These are phyloP conservation scores for Alloscopus bannaensis DNA, from an alignment of 2,888 invertebrate genomes.

Conservation along the genomic window DNA sequence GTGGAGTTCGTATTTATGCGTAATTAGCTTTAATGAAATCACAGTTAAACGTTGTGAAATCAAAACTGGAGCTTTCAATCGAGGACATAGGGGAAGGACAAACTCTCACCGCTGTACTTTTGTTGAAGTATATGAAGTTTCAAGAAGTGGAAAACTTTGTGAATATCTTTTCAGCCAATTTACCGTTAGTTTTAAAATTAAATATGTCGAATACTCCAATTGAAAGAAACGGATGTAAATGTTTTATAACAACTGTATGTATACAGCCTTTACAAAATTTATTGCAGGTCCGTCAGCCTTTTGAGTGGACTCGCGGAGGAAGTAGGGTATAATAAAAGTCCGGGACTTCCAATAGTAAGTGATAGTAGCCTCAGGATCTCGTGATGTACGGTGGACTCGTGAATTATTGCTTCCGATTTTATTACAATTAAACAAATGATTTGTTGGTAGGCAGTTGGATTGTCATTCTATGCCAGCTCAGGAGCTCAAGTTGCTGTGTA, in stretches of 20 bases:
- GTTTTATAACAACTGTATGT: background rate
- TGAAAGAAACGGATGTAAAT: too few relatives aligned
- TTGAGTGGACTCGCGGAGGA: conserved; percentile 30
- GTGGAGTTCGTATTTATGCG: background rate
- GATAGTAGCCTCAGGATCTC: background rate
- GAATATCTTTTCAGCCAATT: background rate
- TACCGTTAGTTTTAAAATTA: too few relatives aligned
- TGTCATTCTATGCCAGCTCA: conserved; percentile 31
- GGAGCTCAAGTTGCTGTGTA: conserved; percentile 17
- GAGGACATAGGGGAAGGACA: conserved; percentile 29
- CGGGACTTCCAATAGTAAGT: background rate
- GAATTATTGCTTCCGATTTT: conserved; percentile 1
- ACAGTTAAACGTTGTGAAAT: conserved; percentile 5
- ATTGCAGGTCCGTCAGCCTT: background rate
- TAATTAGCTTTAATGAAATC: background rate
- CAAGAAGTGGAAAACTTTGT: background rate
- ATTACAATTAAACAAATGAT: background rate
- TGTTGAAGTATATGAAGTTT: conserved; percentile 1
- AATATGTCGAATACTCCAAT: too few relatives aligned
- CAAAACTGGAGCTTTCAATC: conserved; percentile 14
- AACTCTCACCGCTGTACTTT: conserved; percentile 1
- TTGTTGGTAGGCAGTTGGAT: conserved; percentile 27
- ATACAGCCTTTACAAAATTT: background rate
- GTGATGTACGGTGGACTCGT: background rate
- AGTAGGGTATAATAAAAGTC: conserved; percentile 19